These are phyloP conservation scores for Nasonia longicornis DNA, from an alignment of 1,140 invertebrate species.

Conservation along the genomic window DNA sequence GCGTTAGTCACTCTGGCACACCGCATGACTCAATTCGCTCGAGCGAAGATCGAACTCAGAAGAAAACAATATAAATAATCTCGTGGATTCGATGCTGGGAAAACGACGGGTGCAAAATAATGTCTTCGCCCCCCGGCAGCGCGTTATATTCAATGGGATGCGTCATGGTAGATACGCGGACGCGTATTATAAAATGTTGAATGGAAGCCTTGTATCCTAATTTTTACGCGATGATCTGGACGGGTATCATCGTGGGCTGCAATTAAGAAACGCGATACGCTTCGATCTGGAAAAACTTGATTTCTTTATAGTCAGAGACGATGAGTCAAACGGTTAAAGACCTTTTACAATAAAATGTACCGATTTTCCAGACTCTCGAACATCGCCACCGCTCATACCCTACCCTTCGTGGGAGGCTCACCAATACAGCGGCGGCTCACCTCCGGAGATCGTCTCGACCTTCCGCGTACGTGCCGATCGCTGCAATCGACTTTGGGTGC, in stretches of 20 bases:
- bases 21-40: neutral
- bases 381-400: slow-evolving; percentile 77
- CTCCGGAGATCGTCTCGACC: slow-evolving; percentile 79
- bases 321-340: too few species aligned
- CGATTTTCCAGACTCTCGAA: slow-evolving; percentile 70
- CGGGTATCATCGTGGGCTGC: too few species aligned
- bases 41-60: too few species aligned
- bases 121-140: too few species aligned
- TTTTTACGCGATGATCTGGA: neutral
- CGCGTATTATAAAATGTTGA: too few species aligned
- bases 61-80: neutral
- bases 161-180: neutral
- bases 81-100: neutral
- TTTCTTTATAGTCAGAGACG: too few species aligned
- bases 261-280: too few species aligned
- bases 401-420: slow-evolving; percentile 83
- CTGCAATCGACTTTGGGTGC: slow-evolving; percentile 81
- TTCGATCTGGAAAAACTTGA: too few species aligned
- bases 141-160: neutral
- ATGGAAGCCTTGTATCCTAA: neutral
- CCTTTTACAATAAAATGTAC: too few species aligned
- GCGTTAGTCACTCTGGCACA: too few species aligned
- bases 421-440: slow-evolving; percentile 59
- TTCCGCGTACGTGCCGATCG: slow-evolving; percentile 79
- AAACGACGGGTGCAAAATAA: neutral